Evolutionary conservation across 2,888 invertebrate genomes (phyloP).

Genomic region (Cryptus viduatorius): DNA sequence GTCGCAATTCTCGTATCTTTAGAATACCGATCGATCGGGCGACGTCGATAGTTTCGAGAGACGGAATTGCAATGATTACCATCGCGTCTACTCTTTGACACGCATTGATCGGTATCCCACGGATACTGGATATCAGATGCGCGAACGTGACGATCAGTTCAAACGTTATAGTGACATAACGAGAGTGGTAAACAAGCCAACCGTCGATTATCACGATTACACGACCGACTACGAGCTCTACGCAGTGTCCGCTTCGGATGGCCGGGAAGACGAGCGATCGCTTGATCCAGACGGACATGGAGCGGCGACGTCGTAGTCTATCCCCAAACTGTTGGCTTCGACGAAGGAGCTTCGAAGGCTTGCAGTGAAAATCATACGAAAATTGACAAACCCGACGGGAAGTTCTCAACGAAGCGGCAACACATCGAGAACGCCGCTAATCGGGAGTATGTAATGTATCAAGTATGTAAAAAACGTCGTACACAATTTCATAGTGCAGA

Average conservation of each 20-base stretch:
- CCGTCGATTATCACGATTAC: constrained; percentile 53
- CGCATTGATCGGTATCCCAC: constrained; percentile 21
- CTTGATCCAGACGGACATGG: constrained; percentile 29
- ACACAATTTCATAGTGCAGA: too few relatives aligned
- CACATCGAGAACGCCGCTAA: constrained; percentile 4
- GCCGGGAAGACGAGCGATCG: constrained; percentile 43
- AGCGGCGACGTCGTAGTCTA: constrained; percentile 56
- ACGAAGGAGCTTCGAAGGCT: constrained; percentile 28
- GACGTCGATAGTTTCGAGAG: constrained; percentile 16
- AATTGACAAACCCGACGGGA: constrained; percentile 31
- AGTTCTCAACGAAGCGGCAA: constrained; percentile 18
- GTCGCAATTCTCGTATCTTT: constrained; percentile 4
- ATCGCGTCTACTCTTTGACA: neutral
- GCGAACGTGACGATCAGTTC: constrained; percentile 48
- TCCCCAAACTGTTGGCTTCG: constrained; percentile 31
- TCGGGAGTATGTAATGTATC: too few relatives aligned
- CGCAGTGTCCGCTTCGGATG: constrained; percentile 35
- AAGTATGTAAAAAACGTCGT: too few relatives aligned
- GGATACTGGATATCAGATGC: constrained; percentile 40
- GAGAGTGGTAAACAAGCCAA: constrained; percentile 52
- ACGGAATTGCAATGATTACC: constrained; percentile 36
- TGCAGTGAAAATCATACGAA: constrained; percentile 22
- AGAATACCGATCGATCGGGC: neutral
- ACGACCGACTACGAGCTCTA: constrained; percentile 55
- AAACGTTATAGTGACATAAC: constrained; percentile 38